Base-by-base conservation (phyloP, 2,888 invertebrate genomes). In the Cheilosia impressa region DNA sequence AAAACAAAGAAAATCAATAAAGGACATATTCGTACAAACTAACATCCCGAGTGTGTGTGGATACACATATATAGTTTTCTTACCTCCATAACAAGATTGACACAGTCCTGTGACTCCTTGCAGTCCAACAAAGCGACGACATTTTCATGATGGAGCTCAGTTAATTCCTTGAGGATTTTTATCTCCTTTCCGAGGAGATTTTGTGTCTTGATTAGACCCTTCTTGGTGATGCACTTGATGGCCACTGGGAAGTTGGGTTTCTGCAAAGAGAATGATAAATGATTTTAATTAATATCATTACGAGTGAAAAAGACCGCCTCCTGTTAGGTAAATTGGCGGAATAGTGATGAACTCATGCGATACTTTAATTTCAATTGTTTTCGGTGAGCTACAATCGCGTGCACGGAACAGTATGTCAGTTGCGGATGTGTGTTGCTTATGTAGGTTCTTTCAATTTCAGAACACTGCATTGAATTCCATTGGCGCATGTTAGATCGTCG, bases 11-110 rank as follows among this genome's bases (percentile, higher is more conserved):
- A 81, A 85, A 85, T 85, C 85, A 81, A 85, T 85, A 85, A 81
- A 77, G 81, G 72, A 77, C 66, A 71, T 41, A 60, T 27, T 27
- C 58, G 62, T 57, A 63, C 2, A 22, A 38, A 38, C 38, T 38
- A 38, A 38, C 38, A 73, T 58, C 57, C 60, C 38, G 9, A 43
- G 7, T 3, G 57, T 13, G n/a, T 75, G 10, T n/a, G 22, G 13
- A 13, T 43, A 15, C 38, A 17, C 50, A 19, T n/a, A 41, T 2
- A 31, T 47, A 75, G 24, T 53, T 52, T 52, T 22, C 95, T 95
- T 92, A 97, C 97, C 95, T 99, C 99, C 98, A 99, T 99, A 89
- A 99, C 98, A 90, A 99, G 95, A 93, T 96, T 98, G 88, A 99
- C 99, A 93, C 98, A 96, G 89, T 96, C 96, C 87, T 96, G 94